Evolutionary conservation across 2,113 vertebrate genomes (phyloP), one percentile per base, ranked within the genome.

Genomic region (Echinops telfairi): DNA sequence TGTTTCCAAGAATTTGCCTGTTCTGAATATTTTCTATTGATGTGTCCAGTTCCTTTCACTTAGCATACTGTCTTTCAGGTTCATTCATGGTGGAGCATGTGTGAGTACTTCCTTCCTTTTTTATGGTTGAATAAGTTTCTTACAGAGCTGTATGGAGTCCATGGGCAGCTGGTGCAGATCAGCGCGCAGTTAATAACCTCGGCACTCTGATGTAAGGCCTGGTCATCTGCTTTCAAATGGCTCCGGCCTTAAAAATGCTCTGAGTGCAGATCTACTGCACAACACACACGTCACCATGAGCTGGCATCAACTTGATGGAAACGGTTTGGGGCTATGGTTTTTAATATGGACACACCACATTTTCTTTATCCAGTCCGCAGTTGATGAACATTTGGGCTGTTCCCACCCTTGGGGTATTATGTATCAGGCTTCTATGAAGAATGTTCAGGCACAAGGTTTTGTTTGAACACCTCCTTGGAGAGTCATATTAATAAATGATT

Each of bases 11-110:
- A n/a, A 91, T 88, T 70, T 87, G 58, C 64, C 62, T 58, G 58
- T 91, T 94, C 16, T 66, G 66, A 66, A 70, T 81, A 93, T 89
- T 92, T 92, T 40, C 29, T 76, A 82, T 70, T 77, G 89, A 75
- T 36, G 36, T 91, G 71, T 77, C 23, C 93, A 47, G 73, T 40
- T 95, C 89, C 79, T 94, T 93, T 93, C 29, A 80, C 47, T 91
- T 88, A 75, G 62, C 64, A 85, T 89, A 43, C 75, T 81, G 53
- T 77, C 89, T 89, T 83, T 29, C 84, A 78, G 78, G 81, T 89
- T 92, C 33, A 71, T 47, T 87, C 77, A 73, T 27, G 22, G 14
- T 53, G 38, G 33, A 66, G 23, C 25, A 76, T 81, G 62, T 23
- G 64, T 88, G 36, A 82, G 29, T 58, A 91, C 25, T 47, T 81